A percentile compares a stretch with the other conserved stretches of the same genome.
Conservation (phyloP, 2,113 vertebrate species). For the Naja naja region DNA sequence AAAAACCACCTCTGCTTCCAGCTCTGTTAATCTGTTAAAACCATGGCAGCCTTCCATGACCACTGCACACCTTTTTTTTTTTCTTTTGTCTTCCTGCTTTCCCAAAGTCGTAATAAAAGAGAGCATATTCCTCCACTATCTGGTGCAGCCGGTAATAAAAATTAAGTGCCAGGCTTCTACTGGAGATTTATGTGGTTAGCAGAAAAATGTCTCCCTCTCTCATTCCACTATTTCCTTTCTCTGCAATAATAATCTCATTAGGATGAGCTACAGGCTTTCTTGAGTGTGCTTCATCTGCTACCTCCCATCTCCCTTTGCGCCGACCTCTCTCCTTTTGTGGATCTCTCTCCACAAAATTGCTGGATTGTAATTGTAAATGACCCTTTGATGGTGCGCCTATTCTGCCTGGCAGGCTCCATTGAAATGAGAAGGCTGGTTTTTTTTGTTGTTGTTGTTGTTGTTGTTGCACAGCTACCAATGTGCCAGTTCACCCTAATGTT, state of each 20-base stretch:
- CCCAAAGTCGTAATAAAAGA: neutral
- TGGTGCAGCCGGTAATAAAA: neutral
- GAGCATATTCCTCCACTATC: neutral
- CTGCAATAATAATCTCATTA: neutral
- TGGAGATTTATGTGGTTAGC: neutral
- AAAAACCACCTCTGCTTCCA: no score
- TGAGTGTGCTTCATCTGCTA: neutral
- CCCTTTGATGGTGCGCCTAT: neutral
- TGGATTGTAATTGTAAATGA: neutral
- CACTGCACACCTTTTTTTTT: neutral
- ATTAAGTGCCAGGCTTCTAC: slow-evolving; percentile 11
- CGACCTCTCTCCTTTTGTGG: neutral
- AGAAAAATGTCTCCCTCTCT: neutral
- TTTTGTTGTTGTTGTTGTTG: neutral
- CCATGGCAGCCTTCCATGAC: neutral
- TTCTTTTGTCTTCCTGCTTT: neutral
- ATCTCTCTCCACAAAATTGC: neutral
- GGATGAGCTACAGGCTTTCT: neutral
- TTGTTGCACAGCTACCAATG: neutral
- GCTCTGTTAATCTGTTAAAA: neutral
- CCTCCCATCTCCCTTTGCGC: neutral
- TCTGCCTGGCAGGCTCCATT: neutral
- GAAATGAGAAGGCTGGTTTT: neutral
- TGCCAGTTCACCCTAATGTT: neutral
- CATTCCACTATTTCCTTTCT: neutral